Conservation (phyloP, 2,888 invertebrate species). For the Anoncus sp. region DNA sequence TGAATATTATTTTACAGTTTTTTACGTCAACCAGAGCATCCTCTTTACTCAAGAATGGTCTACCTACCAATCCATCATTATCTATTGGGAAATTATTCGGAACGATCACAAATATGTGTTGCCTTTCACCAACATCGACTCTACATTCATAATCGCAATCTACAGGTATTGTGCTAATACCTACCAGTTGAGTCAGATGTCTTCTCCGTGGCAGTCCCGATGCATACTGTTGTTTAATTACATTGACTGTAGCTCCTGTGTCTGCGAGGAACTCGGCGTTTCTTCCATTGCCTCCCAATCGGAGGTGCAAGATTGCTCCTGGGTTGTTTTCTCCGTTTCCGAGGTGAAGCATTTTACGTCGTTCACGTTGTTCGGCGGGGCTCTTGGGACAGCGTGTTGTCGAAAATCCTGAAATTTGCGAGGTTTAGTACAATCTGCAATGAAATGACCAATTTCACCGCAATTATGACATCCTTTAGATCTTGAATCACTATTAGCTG, state of each 20-base stretch:
- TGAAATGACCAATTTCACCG: conserved; percentile 23
- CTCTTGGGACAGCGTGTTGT: conserved; percentile 9
- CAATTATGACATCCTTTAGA: conserved; percentile 33
- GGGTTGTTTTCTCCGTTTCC: conserved; percentile 24
- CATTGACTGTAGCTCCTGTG: conserved; percentile 46
- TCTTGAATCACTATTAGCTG: too few species aligned
- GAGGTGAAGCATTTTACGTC: too few species aligned
- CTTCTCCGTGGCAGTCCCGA: conserved; percentile 22
- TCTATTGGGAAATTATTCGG: conserved; percentile 40
- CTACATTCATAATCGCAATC: conserved; percentile 30
- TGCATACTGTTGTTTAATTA: conserved; percentile 33
- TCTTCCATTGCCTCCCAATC: conserved; percentile 22
- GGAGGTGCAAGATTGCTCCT: conserved; percentile 29
- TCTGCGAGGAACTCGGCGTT: conserved; percentile 35
- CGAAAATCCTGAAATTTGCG: conserved; percentile 24
- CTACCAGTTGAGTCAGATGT: conserved; percentile 8
- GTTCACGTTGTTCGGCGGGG: conserved; percentile 30
- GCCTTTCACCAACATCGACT: conserved; percentile 6
- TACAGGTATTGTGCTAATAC: conserved; percentile 35
- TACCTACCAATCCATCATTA: conserved; percentile 45
- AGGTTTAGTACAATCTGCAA: conserved; percentile 14
- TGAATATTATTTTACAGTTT: conserved; percentile 38
- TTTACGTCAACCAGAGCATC: conserved; percentile 28
- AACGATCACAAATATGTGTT: conserved; percentile 37
- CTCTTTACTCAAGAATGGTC: conserved; percentile 34